Conservation (phyloP, 2,113 vertebrate species). For the Gobiocypris rarus region DNA sequence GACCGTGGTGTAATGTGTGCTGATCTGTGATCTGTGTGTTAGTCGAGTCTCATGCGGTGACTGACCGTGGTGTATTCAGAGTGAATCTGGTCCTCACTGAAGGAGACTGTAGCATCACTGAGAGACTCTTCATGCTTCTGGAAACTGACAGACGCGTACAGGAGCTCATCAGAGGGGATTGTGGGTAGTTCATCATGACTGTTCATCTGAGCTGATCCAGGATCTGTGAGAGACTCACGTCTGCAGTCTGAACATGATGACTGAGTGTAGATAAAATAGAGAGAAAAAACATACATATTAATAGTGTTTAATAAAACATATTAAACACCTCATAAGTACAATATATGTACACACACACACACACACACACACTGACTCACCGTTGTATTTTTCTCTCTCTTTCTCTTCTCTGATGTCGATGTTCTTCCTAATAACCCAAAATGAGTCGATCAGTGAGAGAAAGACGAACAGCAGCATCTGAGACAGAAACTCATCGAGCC, state of each 20-base stretch:
- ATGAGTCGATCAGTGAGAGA: not conserved
- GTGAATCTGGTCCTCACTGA: not conserved
- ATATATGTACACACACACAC: not conserved
- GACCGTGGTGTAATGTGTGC: no score
- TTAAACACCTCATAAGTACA: no score
- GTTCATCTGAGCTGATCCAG: not conserved
- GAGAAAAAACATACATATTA: no score
- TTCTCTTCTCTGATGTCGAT: not conserved
- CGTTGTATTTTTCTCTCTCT: not conserved
- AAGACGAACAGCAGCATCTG: not conserved
- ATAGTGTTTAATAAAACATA: no score
- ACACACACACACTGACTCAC: not conserved
- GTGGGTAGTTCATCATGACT: not conserved
- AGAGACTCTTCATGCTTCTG: not conserved
- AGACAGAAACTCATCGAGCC: not conserved
- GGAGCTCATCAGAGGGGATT: not conserved
- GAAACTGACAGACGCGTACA: not conserved
- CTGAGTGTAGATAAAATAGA: no score
- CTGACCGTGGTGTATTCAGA: not conserved
- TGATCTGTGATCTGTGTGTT: no score
- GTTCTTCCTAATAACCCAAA: not conserved
- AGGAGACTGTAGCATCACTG: not conserved
- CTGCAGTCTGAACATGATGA: no score
- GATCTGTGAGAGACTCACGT: not conserved
- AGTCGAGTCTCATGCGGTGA: no score